Evolutionary conservation across 2,113 vertebrate species (phyloP).

Genomic region (Corythoichthys haematopterus): DNA sequence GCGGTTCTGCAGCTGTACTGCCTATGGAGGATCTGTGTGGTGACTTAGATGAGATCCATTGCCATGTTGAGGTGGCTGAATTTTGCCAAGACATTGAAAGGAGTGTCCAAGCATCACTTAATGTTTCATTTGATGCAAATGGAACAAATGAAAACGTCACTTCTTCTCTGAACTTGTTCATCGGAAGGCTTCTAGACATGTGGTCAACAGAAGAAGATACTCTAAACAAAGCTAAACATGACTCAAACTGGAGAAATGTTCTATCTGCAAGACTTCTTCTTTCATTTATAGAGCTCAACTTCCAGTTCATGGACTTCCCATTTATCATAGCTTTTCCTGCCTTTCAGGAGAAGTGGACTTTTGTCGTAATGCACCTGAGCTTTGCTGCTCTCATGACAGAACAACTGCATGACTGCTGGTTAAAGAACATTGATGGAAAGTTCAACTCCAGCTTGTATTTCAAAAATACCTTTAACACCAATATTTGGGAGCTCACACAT

Average conservation of each 20-base stretch:
- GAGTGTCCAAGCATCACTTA: slow-evolving; percentile 37
- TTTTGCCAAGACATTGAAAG: slow-evolving; percentile 52
- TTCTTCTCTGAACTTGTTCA: slow-evolving; percentile 43
- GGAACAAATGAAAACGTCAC: slow-evolving; percentile 14
- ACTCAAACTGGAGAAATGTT: slow-evolving; percentile 70
- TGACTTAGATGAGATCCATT: slow-evolving; percentile 43
- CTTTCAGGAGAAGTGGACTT: slow-evolving; percentile 56
- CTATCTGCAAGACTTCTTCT: slow-evolving; percentile 72
- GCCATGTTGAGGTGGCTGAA: slow-evolving; percentile 47
- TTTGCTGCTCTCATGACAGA: slow-evolving; percentile 69
- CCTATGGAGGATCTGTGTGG: slow-evolving; percentile 55
- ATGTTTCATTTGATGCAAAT: slow-evolving; percentile 30
- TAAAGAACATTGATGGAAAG: slow-evolving; percentile 58
- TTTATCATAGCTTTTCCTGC: neutral
- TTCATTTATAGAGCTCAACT: slow-evolving; percentile 61
- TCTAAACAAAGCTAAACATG: slow-evolving; percentile 56
- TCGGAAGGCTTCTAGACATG: slow-evolving; percentile 62
- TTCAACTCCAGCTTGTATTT: slow-evolving; percentile 29
- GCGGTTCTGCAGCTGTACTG: neutral
- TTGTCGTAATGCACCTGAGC: slow-evolving; percentile 44
- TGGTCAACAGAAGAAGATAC: slow-evolving; percentile 56
- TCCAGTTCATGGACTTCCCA: slow-evolving; percentile 42
- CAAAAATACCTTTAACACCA: slow-evolving; percentile 23
- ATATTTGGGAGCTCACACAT: slow-evolving; percentile 37
- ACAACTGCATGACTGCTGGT: slow-evolving; percentile 69